phyloP scores from a whole-genome alignment of 2,888 invertebrate genomes.

The Tricholauxania praeusta region DNA sequence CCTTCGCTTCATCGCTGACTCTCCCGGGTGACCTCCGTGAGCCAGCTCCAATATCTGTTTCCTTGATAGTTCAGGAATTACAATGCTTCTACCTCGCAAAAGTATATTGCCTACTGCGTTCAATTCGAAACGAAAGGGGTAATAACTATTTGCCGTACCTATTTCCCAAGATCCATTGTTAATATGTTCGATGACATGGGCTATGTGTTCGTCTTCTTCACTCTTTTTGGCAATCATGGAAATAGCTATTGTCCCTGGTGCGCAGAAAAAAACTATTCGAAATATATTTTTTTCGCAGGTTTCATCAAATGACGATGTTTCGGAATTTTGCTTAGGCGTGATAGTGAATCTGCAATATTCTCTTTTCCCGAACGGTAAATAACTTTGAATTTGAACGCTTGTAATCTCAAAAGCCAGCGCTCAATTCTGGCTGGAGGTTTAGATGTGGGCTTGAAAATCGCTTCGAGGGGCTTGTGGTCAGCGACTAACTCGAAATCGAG shows the following conservation, averaged over 20 bases:
- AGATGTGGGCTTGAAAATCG: constrained; percentile 32
- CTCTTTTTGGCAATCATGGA: constrained; percentile 34
- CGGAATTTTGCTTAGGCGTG: not conserved
- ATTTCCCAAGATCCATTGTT: constrained; percentile 36
- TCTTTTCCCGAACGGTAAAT: not conserved
- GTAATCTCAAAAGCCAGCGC: constrained; percentile 35
- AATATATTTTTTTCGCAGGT: constrained; percentile 25
- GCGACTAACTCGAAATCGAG: constrained; percentile 22
- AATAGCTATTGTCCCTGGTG: constrained; percentile 31
- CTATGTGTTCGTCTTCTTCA: constrained; percentile 32
- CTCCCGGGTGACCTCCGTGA: constrained; percentile 38
- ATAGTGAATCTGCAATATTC: constrained; percentile 12
- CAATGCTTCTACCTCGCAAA: constrained; percentile 34
- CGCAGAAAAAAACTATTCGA: constrained; percentile 25
- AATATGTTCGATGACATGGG: constrained; percentile 34
- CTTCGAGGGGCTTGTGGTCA: constrained; percentile 15
- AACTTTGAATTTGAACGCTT: constrained; percentile 27
- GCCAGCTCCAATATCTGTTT: constrained; percentile 32
- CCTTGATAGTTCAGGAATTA: constrained; percentile 32
- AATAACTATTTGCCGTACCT: constrained; percentile 28
- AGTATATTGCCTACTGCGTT: constrained; percentile 38
- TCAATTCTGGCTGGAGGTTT: constrained; percentile 35
- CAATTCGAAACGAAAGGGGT: constrained; percentile 34
- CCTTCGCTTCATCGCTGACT: constrained; percentile 39
- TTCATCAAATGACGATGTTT: constrained; percentile 7